Base-by-base conservation (phyloP, 1,140 invertebrate genomes). In the Triops cancriformis region DNA sequence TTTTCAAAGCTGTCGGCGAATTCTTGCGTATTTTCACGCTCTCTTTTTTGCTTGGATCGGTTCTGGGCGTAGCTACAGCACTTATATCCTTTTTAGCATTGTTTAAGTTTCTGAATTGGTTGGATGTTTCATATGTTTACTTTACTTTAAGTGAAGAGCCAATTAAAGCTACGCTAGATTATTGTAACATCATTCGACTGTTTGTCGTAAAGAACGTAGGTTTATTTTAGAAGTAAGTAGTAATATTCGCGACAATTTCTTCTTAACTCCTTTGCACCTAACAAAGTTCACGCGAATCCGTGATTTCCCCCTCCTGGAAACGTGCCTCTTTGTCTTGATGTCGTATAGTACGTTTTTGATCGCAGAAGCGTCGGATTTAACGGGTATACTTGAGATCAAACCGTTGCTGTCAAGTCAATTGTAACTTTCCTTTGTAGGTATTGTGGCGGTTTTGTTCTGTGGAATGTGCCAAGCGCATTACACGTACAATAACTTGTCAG, bases 401-500 rank as follows among this genome's bases (percentile, higher is more conserved):
- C n/a, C n/a, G n/a, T n/a, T n/a, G n/a, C n/a, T n/a, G n/a, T n/a
- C n/a, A n/a, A n/a, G n/a, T n/a, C n/a, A n/a, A n/a, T n/a, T 75
- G 18, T 28, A 73, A 37, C 23, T 78, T 42, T 31, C 11, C 51
- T 75, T 84, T 87, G 64, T 85, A 94, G 94, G 94, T 76, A 94
- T 97, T 42, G 96, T 98, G 18, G 94, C 97, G 79, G 96, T 99
- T 0, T 84, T 99, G 74, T 99, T 99, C 85, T 99, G 97, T 87
- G 97, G 97, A 28, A 99, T 99, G 80, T 98, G 95, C 82, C 98
- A 99, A 87, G 98, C 98, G 51, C 98, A 99, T 87, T 99, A 99
- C 83, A 99, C 98, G 0, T 98, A 95, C 86, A 98, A 98, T 86
- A 99, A 99, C 86, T 86, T 99, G 31, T 98, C 96, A 2, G 86